These are phyloP conservation scores for Amitus sp. DNA, from an alignment of 2,888 invertebrate genomes.

Conservation along the genomic window DNA sequence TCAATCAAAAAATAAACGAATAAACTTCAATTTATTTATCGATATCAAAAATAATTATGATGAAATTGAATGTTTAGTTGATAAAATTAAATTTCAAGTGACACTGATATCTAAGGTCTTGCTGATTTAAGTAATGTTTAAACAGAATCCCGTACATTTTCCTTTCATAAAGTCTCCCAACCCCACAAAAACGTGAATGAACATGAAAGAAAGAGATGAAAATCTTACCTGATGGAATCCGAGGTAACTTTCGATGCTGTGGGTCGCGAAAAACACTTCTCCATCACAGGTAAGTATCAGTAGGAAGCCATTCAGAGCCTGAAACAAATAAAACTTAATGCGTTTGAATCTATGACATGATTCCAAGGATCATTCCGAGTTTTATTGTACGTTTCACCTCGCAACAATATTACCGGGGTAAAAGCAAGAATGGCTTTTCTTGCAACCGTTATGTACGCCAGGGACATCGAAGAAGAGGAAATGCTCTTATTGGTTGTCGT, in stretches of 20 bases:
- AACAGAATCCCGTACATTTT: no score
- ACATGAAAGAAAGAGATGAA: constrained; percentile 1
- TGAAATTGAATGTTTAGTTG: no score
- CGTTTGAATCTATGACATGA: constrained; percentile 13
- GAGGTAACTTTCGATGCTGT: constrained; percentile 99
- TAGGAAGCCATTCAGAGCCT: constrained; percentile 99
- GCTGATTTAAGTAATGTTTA: no score
- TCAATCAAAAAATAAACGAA: no score
- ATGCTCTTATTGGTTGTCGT: constrained; percentile 24
- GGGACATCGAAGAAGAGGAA: not conserved
- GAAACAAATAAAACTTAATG: constrained; percentile 58
- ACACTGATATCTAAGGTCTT: no score
- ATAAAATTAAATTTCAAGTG: no score
- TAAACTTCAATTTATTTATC: no score
- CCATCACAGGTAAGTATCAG: constrained; percentile 99
- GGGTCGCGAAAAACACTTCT: constrained; percentile 99
- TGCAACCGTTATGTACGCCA: no score
- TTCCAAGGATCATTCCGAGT: not conserved
- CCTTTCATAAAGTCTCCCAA: no score
- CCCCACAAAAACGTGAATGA: no score
- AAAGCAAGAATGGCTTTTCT: not conserved
- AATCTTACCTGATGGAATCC: constrained; percentile 98
- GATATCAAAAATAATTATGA: no score
- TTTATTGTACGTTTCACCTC: no score
- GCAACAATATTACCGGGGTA: not conserved